Evolutionary conservation across 1,140 invertebrate species (phyloP).

Genomic region (Sarcophaga bullata): DNA sequence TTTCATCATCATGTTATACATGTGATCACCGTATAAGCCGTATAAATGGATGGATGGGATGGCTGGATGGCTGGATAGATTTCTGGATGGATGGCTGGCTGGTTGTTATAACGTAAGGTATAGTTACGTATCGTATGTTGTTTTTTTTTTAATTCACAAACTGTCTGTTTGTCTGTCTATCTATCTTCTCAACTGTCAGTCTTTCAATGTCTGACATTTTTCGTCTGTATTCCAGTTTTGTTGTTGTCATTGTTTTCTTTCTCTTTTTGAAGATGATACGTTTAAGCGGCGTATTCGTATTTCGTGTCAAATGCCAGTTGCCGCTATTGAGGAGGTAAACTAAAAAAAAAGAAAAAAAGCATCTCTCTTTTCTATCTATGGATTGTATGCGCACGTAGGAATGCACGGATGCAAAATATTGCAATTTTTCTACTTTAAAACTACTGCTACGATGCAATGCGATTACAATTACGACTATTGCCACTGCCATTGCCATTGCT

Average conservation of each 20-base stretch:
- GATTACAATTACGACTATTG: neutral
- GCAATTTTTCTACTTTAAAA: neutral
- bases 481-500: neutral
- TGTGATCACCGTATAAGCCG: neutral
- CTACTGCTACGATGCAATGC: neutral
- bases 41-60: neutral
- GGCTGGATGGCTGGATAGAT: neutral
- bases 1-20: neutral
- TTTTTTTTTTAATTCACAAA: neutral
- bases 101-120: neutral
- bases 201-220: slow-evolving; percentile 32
- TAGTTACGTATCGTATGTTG: neutral
- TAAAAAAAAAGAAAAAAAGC: neutral
- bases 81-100: neutral
- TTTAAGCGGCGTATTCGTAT: slow-evolving; percentile 30
- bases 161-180: slow-evolving; percentile 34
- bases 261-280: neutral
- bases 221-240: slow-evolving; percentile 1
- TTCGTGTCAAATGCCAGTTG: slow-evolving; percentile 40
- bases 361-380: neutral
- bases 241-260: neutral
- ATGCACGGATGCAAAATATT: slow-evolving; percentile 37
- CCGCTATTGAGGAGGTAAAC: neutral
- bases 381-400: slow-evolving; percentile 23
- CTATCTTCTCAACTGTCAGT: slow-evolving; percentile 36